phyloP scores from a whole-genome alignment of 2,113 vertebrate species.

The Canis aureus region DNA sequence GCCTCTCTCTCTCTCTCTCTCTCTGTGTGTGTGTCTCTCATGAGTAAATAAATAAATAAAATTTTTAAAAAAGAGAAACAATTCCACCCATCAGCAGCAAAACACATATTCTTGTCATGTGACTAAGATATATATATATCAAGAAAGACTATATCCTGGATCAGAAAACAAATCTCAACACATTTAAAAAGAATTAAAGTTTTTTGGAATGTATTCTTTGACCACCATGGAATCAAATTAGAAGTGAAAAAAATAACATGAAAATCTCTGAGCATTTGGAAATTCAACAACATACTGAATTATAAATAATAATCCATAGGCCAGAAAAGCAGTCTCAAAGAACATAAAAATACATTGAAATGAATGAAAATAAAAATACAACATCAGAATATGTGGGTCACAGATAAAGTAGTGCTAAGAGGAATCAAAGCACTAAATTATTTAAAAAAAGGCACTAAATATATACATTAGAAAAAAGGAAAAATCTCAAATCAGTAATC shows the following conservation, averaged over 20 bases:
- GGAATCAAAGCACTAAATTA: not conserved
- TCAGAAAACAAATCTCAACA: not conserved
- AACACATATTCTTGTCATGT: not conserved
- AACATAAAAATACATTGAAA: not conserved
- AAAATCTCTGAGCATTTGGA: not conserved
- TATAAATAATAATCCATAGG: not conserved
- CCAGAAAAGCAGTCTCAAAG: not conserved
- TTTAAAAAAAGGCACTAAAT: not conserved
- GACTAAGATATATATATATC: not conserved
- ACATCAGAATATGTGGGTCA: not conserved
- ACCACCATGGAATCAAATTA: not conserved
- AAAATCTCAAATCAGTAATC: not conserved
- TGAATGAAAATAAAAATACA: conserved; percentile 17
- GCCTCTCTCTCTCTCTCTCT: too few relatives aligned
- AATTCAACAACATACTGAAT: not conserved
- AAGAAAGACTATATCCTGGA: not conserved
- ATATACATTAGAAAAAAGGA: not conserved
- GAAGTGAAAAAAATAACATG: not conserved
- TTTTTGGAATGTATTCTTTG: not conserved
- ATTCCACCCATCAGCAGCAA: not conserved
- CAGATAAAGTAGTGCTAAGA: not conserved
- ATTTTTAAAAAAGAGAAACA: too few relatives aligned
- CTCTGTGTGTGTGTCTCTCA: too few relatives aligned
- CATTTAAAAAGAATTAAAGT: not conserved
- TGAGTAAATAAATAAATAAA: too few relatives aligned